These are phyloP conservation scores for Anastrepha ludens DNA, from an alignment of 1,140 invertebrate genomes.

Conservation along the genomic window DNA sequence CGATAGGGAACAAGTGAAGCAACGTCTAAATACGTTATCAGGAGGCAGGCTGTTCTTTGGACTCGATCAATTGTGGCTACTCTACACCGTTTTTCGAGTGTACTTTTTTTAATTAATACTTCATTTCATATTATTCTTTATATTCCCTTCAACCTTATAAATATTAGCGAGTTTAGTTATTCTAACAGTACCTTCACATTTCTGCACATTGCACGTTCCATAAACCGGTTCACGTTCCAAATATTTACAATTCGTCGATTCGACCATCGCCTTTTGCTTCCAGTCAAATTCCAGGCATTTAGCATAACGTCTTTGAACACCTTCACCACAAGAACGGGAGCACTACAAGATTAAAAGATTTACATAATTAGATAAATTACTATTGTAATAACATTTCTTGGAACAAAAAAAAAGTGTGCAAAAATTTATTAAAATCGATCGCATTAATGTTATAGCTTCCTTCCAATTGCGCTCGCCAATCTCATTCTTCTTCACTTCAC, in stretches of 20 bases:
- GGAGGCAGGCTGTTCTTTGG: no score
- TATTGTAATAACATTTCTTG: not conserved
- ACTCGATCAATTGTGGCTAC: no score
- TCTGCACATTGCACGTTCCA: conserved; percentile 78
- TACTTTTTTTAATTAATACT: no score
- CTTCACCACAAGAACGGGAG: conserved; percentile 77
- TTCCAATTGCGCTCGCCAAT: not conserved
- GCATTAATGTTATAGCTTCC: no score
- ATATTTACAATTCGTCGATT: conserved; percentile 75
- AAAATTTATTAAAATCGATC: no score
- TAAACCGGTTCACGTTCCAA: conserved; percentile 75
- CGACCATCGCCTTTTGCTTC: conserved; percentile 66
- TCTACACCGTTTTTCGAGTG: no score
- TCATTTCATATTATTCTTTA: no score
- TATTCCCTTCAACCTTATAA: no score
- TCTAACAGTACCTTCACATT: conserved; percentile 71
- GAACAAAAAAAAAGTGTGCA: not conserved
- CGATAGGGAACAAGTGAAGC: no score
- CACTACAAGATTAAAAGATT: conserved; percentile 69
- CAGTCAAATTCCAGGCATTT: conserved; percentile 77
- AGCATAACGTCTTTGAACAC: conserved; percentile 77
- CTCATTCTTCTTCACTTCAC: not conserved
- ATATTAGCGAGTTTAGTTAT: no score
- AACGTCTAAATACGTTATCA: no score
- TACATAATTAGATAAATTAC: not conserved